Base-by-base conservation (phyloP, 2,888 invertebrate species). In the Orthosia incerta region DNA sequence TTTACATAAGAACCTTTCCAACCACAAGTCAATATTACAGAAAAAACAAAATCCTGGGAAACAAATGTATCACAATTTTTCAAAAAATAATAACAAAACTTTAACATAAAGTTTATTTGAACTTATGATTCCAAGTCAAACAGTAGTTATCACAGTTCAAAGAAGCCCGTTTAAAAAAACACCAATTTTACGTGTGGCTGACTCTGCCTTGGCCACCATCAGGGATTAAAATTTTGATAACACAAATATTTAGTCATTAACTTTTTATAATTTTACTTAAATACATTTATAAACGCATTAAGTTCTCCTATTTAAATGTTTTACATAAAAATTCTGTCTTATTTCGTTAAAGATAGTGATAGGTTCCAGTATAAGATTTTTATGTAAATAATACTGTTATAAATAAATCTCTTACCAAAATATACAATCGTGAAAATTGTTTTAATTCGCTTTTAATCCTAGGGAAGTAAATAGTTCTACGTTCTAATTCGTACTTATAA, bases 321-420 rank as follows among this genome's bases (percentile, higher is more conserved):
- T 15, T n/a, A 51, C 0, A 26, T 51, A 56, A 39, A 48, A 70
- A 15, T n/a, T 20, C 23, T 46, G 15, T 51, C 15, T 53, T 18
- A 53, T n/a, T 31, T 51, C 2, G 2, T 20, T 50, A 53, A 46
- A 31, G 48, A 53, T 59, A 76, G 23, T 72, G 60, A 72, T 72
- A 53, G 12, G 18, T 61, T 51, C 2, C n/a, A 26, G n/a, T 45
- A 18, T 31, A 31, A 15, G 46, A 26, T 45, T 18, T 13, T 7
- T 45, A 20, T 45, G 56, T 66, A 66, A 63, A 50, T 79, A 68
- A 56, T 74, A 74, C 57, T 74, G 56, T 59, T 66, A 67, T 7
- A 13, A 45, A 67, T 75, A 78, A 77, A 83, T 70, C 3, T 74
- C 64, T 70, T 77, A 83, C 48, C 61, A 82, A 82, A 83, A 83